Percentiles rank a stretch among this genome's conserved stretches.
These are phyloP conservation scores for Lipophrys pholis DNA, from an alignment of 2,113 vertebrate genomes.

Conservation along the genomic window DNA sequence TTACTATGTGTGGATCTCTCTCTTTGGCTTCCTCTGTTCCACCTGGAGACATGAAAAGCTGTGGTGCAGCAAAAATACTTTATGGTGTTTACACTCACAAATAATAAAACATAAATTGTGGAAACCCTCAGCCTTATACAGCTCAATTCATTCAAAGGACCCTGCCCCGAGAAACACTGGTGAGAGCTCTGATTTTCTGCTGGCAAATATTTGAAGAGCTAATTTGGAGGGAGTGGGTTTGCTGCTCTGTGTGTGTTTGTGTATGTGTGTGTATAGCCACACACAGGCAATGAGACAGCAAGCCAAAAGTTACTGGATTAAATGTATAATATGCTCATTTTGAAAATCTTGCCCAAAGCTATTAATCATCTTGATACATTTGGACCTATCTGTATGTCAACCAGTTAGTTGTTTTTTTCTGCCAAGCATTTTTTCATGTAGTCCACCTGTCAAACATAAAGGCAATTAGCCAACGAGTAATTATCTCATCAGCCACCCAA, in stretches of 20 bases:
- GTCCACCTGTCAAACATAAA: constrained; percentile 29
- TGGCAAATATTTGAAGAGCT: constrained; percentile 84
- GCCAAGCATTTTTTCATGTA: constrained; percentile 5
- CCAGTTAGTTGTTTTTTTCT: constrained; percentile 10
- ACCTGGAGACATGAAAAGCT: constrained; percentile 71
- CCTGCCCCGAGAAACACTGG: constrained; percentile 70
- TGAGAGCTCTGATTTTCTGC: constrained; percentile 77
- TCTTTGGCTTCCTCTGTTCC: constrained; percentile 75
- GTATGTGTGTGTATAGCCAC: constrained; percentile 23
- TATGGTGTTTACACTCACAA: constrained; percentile 77
- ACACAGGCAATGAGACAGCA: constrained; percentile 27
- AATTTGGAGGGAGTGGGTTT: constrained; percentile 78
- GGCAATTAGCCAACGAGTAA: constrained; percentile 25
- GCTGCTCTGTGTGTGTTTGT: constrained; percentile 44
- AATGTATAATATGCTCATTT: constrained; percentile 14
- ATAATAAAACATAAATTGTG: constrained; percentile 81
- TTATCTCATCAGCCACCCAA: constrained; percentile 33
- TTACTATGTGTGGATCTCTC: constrained; percentile 74
- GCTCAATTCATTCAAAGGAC: constrained; percentile 78
- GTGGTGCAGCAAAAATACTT: constrained; percentile 75
- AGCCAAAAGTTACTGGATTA: constrained; percentile 40
- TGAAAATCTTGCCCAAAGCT: constrained; percentile 6
- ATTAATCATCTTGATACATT: constrained; percentile 25
- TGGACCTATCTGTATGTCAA: constrained; percentile 9
- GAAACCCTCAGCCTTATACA: constrained; percentile 73